A percentile compares a stretch with the other conserved stretches of the same genome.
These are phyloP conservation scores for Smithornis capensis DNA, from an alignment of 2,113 vertebrate genomes.

Conservation along the genomic window DNA sequence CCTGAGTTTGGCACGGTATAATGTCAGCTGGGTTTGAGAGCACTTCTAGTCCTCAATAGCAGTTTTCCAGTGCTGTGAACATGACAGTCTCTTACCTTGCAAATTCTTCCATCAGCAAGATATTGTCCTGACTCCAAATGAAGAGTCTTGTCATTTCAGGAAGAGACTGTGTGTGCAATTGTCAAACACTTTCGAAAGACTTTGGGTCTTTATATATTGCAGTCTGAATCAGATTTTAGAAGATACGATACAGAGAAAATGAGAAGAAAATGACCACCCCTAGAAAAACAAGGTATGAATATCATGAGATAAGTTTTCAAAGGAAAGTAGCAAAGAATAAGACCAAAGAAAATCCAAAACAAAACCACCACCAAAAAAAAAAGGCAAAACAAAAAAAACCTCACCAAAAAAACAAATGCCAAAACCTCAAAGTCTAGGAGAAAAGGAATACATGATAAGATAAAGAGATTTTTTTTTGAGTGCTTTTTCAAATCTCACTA, in stretches of 20 bases:
- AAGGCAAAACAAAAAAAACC: not conserved
- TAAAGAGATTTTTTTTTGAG: not conserved
- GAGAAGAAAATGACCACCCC: not conserved
- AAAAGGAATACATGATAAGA: not conserved
- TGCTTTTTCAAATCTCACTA: not conserved
- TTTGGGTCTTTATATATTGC: not conserved
- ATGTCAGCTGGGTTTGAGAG: not conserved
- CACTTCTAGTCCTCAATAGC: not conserved
- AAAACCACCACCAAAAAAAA: not conserved
- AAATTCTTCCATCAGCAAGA: not conserved
- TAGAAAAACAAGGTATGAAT: not conserved
- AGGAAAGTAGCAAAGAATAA: not conserved
- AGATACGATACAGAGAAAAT: not conserved
- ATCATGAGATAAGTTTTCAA: not conserved
- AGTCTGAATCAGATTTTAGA: not conserved
- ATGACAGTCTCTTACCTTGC: not conserved
- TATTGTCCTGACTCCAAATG: not conserved
- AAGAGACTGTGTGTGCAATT: not conserved
- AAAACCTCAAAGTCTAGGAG: not conserved
- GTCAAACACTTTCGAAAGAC: not conserved
- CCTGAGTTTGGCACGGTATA: not conserved
- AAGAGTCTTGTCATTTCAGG: not conserved
- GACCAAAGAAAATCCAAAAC: not conserved
- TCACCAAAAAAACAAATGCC: not conserved
- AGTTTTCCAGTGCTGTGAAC: conserved; percentile 12